A percentile compares a stretch with the other conserved stretches of the same genome.
Evolutionary conservation across 1,140 invertebrate species (phyloP).

Genomic region (Nasonia giraulti): DNA sequence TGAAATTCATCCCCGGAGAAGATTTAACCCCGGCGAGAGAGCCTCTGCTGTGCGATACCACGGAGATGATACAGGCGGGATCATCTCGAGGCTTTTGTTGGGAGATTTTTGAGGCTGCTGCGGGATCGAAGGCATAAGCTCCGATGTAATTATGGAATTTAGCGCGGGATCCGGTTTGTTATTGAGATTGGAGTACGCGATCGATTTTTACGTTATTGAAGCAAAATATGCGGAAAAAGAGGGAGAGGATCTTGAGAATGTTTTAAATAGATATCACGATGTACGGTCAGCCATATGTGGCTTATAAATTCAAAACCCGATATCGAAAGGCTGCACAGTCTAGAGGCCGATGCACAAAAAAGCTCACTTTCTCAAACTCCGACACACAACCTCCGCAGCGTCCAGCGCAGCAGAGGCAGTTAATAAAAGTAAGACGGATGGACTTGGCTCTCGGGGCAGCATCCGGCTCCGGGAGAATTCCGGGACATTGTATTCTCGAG

Average conservation of each 20-base stretch:
- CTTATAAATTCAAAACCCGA: background rate
- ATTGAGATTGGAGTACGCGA: background rate
- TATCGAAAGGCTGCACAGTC: background rate
- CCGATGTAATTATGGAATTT: background rate
- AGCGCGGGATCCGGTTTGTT: background rate
- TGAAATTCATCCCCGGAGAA: constrained; percentile 17
- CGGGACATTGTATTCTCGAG: background rate
- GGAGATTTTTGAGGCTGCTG: background rate
- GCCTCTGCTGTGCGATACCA: background rate
- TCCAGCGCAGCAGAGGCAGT: background rate
- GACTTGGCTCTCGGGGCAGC: background rate
- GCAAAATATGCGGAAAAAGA: no score
- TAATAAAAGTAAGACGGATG: constrained; percentile 45
- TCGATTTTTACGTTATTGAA: no score
- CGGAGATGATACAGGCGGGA: background rate
- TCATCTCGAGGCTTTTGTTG: background rate
- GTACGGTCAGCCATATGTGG: no score
- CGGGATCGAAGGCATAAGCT: background rate
- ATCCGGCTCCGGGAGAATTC: background rate
- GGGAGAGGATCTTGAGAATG: no score
- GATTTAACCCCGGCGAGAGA: background rate
- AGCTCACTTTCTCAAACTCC: background rate
- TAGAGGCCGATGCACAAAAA: background rate
- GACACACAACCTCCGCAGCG: no score
- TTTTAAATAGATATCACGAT: no score